Base-by-base conservation (phyloP, 2,113 vertebrate genomes). In the Stomatorhinus ivindoensis region DNA sequence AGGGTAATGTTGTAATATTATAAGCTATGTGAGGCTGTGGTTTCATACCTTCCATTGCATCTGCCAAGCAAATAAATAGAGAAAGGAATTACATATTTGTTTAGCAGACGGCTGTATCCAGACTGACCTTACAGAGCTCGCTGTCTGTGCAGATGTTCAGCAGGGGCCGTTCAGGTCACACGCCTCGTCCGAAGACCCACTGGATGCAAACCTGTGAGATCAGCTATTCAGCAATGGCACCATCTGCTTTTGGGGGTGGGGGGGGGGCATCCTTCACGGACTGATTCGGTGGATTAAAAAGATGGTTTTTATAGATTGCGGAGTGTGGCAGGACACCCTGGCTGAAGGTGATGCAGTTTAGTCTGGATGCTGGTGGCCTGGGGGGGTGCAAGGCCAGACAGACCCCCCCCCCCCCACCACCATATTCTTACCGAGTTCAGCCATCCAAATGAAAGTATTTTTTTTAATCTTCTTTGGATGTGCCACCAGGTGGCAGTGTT, bases 1-100 rank as follows among this genome's bases (percentile, higher is more conserved):
- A 87, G 50, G 85, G 85, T 87, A 87, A 87, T 55, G 53, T 87
- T 87, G 47, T 87, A 87, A 87, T 87, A 87, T 87, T 87, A 53
- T 87, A 87, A 87, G 85, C 85, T 53, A 87, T 87, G 85, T 53
- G 50, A 35, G 85, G 85, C 85, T 87, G 85, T 87, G 85, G 85
- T 87, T 21, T 42, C 85, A 87, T 87, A 87, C 48, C 85, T 87
- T 87, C 85, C 85, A 87, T 27, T 35, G 31, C 48, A 42, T 87
- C 85, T 87, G 85, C 85, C 85, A 87, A 87, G 85, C 85, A 87
- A 87, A 87, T 87, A 87, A 87, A 87, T 55, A 87, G 47, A 87
- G 82, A 87, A 87, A 87, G 85, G 85, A 87, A 87, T 87, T 87
- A 87, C 85, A 87, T 87, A 87, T 87, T 87, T 87, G 85, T 87